Percentiles rank a stretch among this genome's conserved stretches.
These are phyloP conservation scores for Rapana venosa DNA, from an alignment of 2,888 invertebrate genomes.

Conservation along the genomic window DNA sequence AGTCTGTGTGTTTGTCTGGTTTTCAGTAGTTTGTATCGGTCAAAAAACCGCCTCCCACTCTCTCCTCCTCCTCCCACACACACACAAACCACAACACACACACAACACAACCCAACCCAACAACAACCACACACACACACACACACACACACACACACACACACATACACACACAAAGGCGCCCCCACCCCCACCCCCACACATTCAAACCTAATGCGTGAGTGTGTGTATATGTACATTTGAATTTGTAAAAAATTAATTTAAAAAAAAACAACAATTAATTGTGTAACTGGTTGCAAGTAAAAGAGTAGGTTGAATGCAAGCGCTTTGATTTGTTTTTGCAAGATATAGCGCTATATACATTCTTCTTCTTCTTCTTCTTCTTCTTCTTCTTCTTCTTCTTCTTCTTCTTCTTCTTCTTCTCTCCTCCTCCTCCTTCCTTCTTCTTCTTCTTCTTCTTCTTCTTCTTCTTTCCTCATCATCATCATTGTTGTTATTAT, in stretches of 20 bases:
- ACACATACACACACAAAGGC: neutral
- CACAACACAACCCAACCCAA: neutral
- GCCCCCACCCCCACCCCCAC: neutral
- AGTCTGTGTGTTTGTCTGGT: neutral
- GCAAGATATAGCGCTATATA: no score
- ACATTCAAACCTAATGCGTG: no score
- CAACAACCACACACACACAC: neutral
- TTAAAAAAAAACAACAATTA: no score
- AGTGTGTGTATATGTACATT: no score
- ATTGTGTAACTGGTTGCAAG: no score
- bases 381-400: neutral
- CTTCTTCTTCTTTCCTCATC: neutral
- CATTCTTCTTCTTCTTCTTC: neutral
- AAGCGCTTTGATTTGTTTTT: no score
- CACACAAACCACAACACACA: neutral
- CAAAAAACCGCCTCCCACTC: no score
- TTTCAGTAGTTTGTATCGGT: no score
- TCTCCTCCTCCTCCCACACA: neutral
- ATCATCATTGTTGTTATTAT: no score
- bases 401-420: neutral
- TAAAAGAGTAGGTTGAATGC: no score
- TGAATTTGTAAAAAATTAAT: no score
- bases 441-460: neutral
- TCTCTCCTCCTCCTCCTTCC: neutral
- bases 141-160: slow-evolving; percentile 1